phyloP scores from a whole-genome alignment of 2,113 vertebrate species.

The Aleadryas rufinucha region DNA sequence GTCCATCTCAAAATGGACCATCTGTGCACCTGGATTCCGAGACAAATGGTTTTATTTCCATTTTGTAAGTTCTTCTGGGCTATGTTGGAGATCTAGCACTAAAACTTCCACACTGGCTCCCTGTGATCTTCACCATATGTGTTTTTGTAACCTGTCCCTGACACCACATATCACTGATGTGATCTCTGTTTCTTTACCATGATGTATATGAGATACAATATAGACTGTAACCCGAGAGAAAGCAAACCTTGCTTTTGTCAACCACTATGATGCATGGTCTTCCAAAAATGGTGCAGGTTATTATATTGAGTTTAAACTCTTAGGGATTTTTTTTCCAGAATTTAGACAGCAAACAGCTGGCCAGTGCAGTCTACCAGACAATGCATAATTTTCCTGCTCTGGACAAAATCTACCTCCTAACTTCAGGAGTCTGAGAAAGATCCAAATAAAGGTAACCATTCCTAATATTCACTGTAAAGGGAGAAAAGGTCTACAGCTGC shows the following conservation, averaged over 20 bases:
- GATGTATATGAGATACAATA: background rate
- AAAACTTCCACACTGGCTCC: background rate
- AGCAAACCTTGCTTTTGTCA: background rate
- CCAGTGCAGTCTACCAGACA: background rate
- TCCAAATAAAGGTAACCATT: background rate
- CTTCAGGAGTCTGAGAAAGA: background rate
- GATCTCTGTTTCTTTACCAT: background rate
- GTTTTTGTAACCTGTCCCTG: background rate
- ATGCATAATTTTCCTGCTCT: background rate
- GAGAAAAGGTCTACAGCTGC: background rate
- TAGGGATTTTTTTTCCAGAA: background rate
- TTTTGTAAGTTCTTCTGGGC: background rate
- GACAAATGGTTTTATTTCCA: background rate
- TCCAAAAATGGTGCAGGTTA: background rate
- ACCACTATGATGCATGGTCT: background rate
- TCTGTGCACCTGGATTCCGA: background rate
- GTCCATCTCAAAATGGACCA: background rate
- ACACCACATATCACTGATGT: background rate
- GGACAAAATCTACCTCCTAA: background rate
- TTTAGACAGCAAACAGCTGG: background rate
- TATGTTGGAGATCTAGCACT: background rate
- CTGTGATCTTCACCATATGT: fast-evolving
- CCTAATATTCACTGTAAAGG: background rate
- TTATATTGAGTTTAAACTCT: background rate
- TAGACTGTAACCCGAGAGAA: background rate